phyloP scores from a whole-genome alignment of 2,113 vertebrate species.

The Donacobius atricapilla region DNA sequence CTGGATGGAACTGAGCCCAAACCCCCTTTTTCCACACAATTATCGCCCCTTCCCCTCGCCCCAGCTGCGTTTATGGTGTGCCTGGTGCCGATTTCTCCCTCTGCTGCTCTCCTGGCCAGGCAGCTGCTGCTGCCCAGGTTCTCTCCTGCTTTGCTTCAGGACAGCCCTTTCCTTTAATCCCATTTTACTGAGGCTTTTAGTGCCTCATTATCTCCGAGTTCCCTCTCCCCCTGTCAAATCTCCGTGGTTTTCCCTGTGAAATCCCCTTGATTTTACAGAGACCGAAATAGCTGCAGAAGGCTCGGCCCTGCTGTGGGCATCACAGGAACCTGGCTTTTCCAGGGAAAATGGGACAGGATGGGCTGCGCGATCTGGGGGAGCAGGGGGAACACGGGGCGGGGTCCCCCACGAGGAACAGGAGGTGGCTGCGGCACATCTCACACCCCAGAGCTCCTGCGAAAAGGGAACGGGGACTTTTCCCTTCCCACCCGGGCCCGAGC shows the following conservation, averaged over 20 bases:
- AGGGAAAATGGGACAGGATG: not conserved
- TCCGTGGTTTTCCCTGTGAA: not conserved
- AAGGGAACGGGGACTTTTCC: not conserved
- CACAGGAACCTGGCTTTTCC: not conserved
- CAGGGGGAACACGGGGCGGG: not conserved
- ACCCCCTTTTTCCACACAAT: accelerated
- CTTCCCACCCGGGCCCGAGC: not conserved
- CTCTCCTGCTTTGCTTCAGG: not conserved
- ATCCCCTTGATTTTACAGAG: not conserved
- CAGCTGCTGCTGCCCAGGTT: not conserved
- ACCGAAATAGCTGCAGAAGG: not conserved
- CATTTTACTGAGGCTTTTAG: not conserved
- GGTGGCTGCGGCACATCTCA: not conserved
- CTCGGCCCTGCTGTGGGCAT: not conserved
- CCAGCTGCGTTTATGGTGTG: not conserved
- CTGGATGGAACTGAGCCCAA: not conserved
- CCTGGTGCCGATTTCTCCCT: not conserved
- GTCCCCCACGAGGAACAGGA: not conserved
- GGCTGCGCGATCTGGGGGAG: not conserved
- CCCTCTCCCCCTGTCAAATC: not conserved
- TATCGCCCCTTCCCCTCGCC: not conserved
- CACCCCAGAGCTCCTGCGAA: accelerated
- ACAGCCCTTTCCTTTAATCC: not conserved
- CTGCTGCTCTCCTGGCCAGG: not conserved
- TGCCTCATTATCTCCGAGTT: not conserved